A percentile compares a stretch with the other conserved stretches of the same genome.
These are phyloP conservation scores for Plumapathes pennacea DNA, from an alignment of 92 coral and sea anemone genomes.

Conservation along the genomic window DNA sequence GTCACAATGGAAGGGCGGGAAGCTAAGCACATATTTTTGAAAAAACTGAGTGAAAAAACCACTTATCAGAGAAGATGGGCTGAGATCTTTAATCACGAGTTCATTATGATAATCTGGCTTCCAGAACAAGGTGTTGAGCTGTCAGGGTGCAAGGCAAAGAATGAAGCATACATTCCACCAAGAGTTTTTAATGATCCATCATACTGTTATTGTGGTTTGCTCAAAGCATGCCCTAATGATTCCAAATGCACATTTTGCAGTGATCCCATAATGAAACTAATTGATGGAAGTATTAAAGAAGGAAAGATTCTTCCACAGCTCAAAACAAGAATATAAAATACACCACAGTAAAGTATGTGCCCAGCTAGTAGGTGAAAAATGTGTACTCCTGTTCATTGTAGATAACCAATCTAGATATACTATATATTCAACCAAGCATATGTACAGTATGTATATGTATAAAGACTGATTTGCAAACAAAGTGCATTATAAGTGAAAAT, in stretches of 20 bases:
- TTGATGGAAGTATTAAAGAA: conserved; percentile 42
- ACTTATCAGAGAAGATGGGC: conserved; percentile 40
- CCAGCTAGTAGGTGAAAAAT: too few species aligned
- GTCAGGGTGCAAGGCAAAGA: neutral
- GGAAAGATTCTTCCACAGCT: conserved; percentile 25
- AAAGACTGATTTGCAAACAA: too few species aligned
- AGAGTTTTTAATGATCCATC: conserved; percentile 47
- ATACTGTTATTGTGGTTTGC: conserved; percentile 62
- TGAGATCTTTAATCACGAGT: conserved; percentile 41
- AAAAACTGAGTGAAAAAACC: conserved; percentile 20
- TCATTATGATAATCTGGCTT: conserved; percentile 34
- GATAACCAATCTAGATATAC: too few species aligned
- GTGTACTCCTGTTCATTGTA: too few species aligned
- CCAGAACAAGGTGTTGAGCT: conserved; percentile 41
- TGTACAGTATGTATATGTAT: too few species aligned
- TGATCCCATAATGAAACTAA: conserved; percentile 40
- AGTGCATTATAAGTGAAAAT: too few species aligned
- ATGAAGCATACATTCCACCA: conserved; percentile 37
- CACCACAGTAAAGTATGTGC: too few species aligned
- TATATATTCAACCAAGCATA: too few species aligned
- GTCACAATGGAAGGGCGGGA: conserved; percentile 55
- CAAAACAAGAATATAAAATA: neutral
- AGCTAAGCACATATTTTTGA: conserved; percentile 35
- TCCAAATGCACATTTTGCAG: conserved; percentile 47
- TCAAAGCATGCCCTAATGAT: conserved; percentile 51